phyloP scores from a whole-genome alignment of 2,797 vertebrate species.

The Simalia tracyae region DNA sequence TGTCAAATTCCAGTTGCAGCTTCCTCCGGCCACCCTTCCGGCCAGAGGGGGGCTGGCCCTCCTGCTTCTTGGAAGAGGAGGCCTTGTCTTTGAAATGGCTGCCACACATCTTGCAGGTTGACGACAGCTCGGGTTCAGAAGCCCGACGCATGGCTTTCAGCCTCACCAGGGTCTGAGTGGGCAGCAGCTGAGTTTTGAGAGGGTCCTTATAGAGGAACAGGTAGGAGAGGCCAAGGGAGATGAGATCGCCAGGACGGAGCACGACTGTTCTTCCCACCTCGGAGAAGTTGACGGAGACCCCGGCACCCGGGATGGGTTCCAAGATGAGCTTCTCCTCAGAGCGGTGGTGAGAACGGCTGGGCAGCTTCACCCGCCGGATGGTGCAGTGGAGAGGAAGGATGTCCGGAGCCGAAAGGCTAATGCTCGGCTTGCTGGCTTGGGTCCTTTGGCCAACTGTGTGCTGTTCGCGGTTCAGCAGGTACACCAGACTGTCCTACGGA shows the following conservation, averaged over 20 bases:
- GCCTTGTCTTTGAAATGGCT: conserved; percentile 66
- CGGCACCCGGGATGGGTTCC: conserved; percentile 85
- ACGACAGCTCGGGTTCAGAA: conserved; percentile 51
- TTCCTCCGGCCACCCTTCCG: conserved; percentile 75
- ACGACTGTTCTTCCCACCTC: conserved; percentile 80
- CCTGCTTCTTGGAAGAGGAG: not conserved
- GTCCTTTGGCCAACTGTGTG: conserved; percentile 94
- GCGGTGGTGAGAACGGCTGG: conserved; percentile 57
- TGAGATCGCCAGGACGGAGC: conserved; percentile 89
- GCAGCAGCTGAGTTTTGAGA: conserved; percentile 82
- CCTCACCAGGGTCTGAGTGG: conserved; percentile 81
- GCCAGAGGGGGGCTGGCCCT: conserved; percentile 1
- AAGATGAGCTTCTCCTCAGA: conserved; percentile 74
- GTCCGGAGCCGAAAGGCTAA: conserved; percentile 91
- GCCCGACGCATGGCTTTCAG: conserved; percentile 78
- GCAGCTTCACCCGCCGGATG: conserved; percentile 63
- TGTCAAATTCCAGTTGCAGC: conserved; percentile 87
- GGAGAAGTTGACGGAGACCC: conserved; percentile 84
- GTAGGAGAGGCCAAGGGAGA: conserved; percentile 91
- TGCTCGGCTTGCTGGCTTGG: conserved; percentile 88
- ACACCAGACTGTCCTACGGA: conserved; percentile 90
- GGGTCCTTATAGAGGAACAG: conserved; percentile 95
- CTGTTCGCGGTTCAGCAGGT: conserved; percentile 89
- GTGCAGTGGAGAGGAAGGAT: conserved; percentile 93
- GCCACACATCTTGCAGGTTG: conserved; percentile 82